These are phyloP conservation scores for Parochlus steinenii DNA, from an alignment of 2,888 invertebrate species.

Conservation along the genomic window DNA sequence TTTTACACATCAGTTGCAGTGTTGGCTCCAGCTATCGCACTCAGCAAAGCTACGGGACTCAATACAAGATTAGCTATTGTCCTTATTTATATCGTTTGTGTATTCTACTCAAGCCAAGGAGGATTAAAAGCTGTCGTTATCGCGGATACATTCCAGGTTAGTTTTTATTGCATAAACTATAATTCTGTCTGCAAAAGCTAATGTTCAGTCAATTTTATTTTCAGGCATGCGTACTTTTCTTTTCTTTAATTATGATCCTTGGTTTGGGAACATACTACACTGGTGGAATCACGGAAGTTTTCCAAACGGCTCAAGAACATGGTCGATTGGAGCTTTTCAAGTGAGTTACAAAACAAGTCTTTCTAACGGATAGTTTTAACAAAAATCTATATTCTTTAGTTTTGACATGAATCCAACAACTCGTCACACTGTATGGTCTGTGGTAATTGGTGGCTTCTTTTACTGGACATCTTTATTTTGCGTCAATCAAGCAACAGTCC, in stretches of 20 bases:
- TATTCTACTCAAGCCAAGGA: slow-evolving; percentile 87
- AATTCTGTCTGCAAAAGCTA: neutral
- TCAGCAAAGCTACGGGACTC: slow-evolving; percentile 73
- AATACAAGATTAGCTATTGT: slow-evolving; percentile 79
- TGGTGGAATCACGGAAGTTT: slow-evolving; percentile 47
- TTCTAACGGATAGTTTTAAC: neutral
- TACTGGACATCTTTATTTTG: slow-evolving; percentile 89
- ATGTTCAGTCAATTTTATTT: neutral
- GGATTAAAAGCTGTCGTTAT: slow-evolving; percentile 91
- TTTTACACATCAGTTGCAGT: slow-evolving; percentile 75
- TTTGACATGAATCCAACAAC: slow-evolving; percentile 64
- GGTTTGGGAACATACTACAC: slow-evolving; percentile 41
- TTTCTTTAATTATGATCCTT: slow-evolving; percentile 26
- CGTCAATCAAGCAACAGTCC: slow-evolving; percentile 86
- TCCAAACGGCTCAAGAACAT: slow-evolving; percentile 44
- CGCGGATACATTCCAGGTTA: slow-evolving; percentile 66
- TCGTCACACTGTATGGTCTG: slow-evolving; percentile 81
- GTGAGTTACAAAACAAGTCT: slow-evolving; percentile 32
- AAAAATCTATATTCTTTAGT: slow-evolving; percentile 34
- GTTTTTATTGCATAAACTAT: neutral
- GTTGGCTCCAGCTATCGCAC: slow-evolving; percentile 67
- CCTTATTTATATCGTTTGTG: slow-evolving; percentile 79
- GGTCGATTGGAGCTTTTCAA: slow-evolving; percentile 57
- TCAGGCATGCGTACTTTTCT: slow-evolving; percentile 25
- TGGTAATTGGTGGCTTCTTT: slow-evolving; percentile 72